Evolutionary conservation across 2,797 vertebrate species (phyloP), one percentile per base, ranked within the genome.

Genomic region (Melanotaenia parkinsoni): DNA sequence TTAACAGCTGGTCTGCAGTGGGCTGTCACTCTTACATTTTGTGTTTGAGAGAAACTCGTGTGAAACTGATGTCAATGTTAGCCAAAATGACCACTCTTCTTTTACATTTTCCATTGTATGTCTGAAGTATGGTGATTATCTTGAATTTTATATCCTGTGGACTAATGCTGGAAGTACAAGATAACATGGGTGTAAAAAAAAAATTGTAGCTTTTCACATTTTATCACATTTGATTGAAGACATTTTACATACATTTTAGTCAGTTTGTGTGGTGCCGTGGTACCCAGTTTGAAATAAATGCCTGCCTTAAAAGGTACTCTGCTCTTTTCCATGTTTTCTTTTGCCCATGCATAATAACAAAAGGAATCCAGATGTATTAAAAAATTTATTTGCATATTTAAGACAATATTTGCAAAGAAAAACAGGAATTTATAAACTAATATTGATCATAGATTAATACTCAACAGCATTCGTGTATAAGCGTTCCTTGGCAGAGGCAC

Each of bases 271-370:
- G 94, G 91, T 94, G 89, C 91, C 91, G 81, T 93, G 93, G 92
- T 94, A 92, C 92, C 93, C 90, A 92, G 90, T 94, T 91, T 78
- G 91, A 95, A 95, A 95, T 94, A 95, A 95, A 95, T 88, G 92
- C 93, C 92, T 94, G 93, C 93, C 92, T 94, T 93, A 88, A 86
- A 92, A 89, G 91, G 90, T 82, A 84, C 60, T 79, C 76, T 89
- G 74, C 56, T 79, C 71, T 74, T 58, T 45, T 76, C 59, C 51
- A 79, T 40, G 57, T 69, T 43, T 57, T 71, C 30, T 40, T 80
- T 38, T 33, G 51, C 13, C 9, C 0, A 50, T 24, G 24, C 53
- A 60, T 18, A 59, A 57, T 33, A 30, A 9, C 10, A 32, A 77
- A 82, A 38, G 58, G 76, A 76, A 51, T 37, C 35, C 20, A 73